A percentile compares a stretch with the other conserved stretches of the same genome.
Evolutionary conservation across 2,797 vertebrate genomes (phyloP).

Genomic region (Acanthurus lineatus): DNA sequence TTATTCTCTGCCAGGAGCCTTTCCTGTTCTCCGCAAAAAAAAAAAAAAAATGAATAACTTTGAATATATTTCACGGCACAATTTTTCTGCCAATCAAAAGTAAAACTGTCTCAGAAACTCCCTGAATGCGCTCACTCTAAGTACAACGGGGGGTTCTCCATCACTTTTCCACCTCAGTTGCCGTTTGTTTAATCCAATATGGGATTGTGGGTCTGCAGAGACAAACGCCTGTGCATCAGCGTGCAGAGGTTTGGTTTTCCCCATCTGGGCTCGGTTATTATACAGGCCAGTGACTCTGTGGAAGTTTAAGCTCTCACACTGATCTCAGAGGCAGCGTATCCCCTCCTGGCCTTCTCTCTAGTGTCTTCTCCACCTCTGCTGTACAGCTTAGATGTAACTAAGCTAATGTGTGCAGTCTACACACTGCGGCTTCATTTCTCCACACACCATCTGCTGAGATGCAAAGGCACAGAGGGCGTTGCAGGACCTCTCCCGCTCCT

Average conservation of each 20-base stretch:
- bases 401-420: constrained; percentile 39
- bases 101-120: constrained; percentile 53
- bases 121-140: constrained; percentile 38
- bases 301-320: constrained; percentile 51
- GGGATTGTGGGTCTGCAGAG: constrained; percentile 56
- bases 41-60: constrained; percentile 56
- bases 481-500: constrained; percentile 6
- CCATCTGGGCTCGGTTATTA: constrained; percentile 67
- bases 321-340: constrained; percentile 40
- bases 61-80: constrained; percentile 68
- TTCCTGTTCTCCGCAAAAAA: constrained; percentile 47
- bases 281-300: constrained; percentile 51
- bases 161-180: constrained; percentile 49
- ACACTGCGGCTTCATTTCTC: constrained; percentile 8
- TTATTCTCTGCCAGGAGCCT: constrained; percentile 68
- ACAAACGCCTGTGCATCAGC: constrained; percentile 54
- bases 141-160: constrained; percentile 45
- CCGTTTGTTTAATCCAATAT: constrained; percentile 63
- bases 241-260: constrained; percentile 59
- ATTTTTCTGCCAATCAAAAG: constrained; percentile 73
- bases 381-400: constrained; percentile 41
- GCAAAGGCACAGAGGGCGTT: constrained; percentile 21
- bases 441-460: constrained; percentile 50
- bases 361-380: constrained; percentile 49
- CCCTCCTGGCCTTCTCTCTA: constrained; percentile 42